phyloP scores from a whole-genome alignment of 2,113 vertebrate genomes.

The Menura novaehollandiae region DNA sequence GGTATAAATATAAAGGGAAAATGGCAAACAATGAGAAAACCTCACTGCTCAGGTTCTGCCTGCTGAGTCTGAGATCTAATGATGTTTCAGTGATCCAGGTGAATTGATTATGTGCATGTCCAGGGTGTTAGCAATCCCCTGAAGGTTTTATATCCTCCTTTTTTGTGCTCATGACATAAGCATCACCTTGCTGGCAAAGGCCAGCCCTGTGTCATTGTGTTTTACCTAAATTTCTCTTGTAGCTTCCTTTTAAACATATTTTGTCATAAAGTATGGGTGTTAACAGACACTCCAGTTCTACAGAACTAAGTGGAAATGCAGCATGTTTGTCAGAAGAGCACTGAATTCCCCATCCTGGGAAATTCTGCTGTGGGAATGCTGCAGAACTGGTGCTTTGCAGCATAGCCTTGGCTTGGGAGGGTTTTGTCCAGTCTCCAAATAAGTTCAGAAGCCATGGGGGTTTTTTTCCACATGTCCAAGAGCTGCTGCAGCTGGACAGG shows the following conservation, averaged over 20 bases:
- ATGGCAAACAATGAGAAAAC: not conserved
- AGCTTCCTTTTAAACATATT: not conserved
- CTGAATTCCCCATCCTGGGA: not conserved
- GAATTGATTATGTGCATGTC: not conserved
- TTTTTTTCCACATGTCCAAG: not conserved
- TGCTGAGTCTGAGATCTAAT: not conserved
- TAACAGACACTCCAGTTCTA: not conserved
- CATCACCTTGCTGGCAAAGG: not conserved
- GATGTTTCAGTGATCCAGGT: not conserved
- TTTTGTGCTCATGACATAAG: not conserved
- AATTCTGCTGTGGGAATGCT: not conserved
- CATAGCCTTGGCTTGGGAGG: not conserved
- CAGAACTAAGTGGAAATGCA: not conserved
- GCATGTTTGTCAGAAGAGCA: not conserved
- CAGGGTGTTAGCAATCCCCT: not conserved
- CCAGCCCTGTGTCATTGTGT: not conserved
- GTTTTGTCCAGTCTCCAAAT: not conserved
- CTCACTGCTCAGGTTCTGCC: not conserved
- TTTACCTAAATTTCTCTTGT: not conserved
- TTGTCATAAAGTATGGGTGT: not conserved
- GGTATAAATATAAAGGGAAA: not conserved
- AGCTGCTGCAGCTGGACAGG: not conserved
- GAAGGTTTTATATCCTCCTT: not conserved
- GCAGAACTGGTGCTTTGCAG: not conserved
- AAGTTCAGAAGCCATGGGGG: not conserved